A percentile compares a stretch with the other conserved stretches of the same genome.
These are phyloP conservation scores for Apis laboriosa DNA, from an alignment of 1,140 invertebrate genomes.

Conservation along the genomic window DNA sequence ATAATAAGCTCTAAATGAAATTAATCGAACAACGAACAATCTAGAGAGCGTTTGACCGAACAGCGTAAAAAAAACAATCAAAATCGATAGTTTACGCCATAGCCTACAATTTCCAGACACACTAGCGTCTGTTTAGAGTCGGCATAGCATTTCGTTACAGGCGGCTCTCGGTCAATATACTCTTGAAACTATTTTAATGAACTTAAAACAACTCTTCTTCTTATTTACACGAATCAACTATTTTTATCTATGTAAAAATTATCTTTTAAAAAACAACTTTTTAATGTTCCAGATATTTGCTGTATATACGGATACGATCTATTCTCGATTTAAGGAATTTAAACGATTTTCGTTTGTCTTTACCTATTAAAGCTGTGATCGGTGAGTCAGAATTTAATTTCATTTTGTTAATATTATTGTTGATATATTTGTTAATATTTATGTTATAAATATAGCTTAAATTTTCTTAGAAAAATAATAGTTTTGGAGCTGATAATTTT, in stretches of 20 bases:
- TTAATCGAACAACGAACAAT: background rate
- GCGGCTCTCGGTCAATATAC: conserved; percentile 15
- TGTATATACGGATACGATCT: no score
- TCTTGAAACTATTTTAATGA: conserved; percentile 39
- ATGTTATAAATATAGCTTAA: no score
- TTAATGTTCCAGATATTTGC: no score
- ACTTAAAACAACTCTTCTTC: conserved; percentile 22
- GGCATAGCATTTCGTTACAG: conserved; percentile 36
- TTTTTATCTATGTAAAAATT: background rate
- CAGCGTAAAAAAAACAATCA: conserved; percentile 46
- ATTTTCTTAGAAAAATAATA: no score
- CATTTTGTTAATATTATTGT: no score
- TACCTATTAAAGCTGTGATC: no score
- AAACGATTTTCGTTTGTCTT: no score
- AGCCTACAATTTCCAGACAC: conserved; percentile 40
- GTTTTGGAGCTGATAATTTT: no score
- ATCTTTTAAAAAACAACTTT: background rate
- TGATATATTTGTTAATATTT: no score
- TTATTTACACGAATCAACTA: conserved; percentile 17
- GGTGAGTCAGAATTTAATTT: no score
- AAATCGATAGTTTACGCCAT: conserved; percentile 38
- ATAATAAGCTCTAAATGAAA: no score
- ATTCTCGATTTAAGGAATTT: no score
- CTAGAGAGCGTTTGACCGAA: background rate
- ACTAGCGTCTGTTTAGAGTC: conserved; percentile 31